Base-by-base conservation (phyloP, 2,888 invertebrate genomes). In the Petrolisthes manimaculis region DNA sequence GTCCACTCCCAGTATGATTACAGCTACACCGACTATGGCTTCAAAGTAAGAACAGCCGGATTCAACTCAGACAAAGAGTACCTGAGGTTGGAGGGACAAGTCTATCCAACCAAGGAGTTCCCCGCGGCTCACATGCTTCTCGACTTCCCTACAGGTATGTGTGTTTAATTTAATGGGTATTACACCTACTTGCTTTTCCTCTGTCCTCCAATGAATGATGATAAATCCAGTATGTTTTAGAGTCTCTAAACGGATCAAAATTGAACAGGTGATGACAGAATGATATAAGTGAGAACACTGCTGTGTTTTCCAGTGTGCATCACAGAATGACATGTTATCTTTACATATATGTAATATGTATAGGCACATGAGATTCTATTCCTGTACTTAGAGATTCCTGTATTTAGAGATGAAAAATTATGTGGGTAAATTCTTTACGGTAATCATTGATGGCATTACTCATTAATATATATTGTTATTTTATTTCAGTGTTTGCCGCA, bases 81-180 rank as follows among this genome's bases (percentile, higher is more conserved):
- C 67, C 78, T 78, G n/a, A 85, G 53, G 67, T 5, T 78, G 5
- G 78, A 85, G 21, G 78, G 78, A 4, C 56, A 67, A 24, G 21
- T 85, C 85, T 85, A 85, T 79, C 85, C 85, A 8, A 85, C 85
- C 4, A 79, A 53, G 67, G 79, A 69, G 53, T 79, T 79, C 67
- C 85, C 85, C 5, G 78, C 85, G 18, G 79, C 78, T 51, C 85
- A 85, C 79, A 85, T 85, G 85, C 79, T 85, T 53, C 78, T 85
- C 24, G 85, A 85, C 67, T 78, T 78, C 37, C 85, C 85, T 9
- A 61, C 85, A 1, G 79, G 85, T 85, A 69, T 37, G 84, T 78
- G 4, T 8, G 4, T 5, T 14, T 21, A 8, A 37, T 61, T 14
- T n/a, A 37, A 9, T 69, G 0, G 5, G 12, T 56, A 75, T 21